Conservation (phyloP, 2,888 invertebrate species). For the Linnaemya tessellans region DNA sequence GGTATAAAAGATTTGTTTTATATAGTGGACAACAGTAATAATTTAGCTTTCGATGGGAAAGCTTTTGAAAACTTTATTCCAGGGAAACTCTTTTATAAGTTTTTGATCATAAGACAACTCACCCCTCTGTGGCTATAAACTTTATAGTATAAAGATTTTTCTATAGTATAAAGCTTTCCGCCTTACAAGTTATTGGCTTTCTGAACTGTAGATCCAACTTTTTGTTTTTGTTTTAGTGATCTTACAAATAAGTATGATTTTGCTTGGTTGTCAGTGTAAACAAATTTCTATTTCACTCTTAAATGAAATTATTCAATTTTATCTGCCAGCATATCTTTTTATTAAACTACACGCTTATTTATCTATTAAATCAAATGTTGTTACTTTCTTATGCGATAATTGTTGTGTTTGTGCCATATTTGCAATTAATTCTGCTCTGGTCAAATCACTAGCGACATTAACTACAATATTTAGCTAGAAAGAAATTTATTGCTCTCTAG, state of each 20-base stretch:
- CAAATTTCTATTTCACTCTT: not conserved
- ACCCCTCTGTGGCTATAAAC: too few species aligned
- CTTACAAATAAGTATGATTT: not conserved
- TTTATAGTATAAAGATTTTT: too few species aligned
- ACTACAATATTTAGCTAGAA: conserved; percentile 22
- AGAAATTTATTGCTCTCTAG: conserved; percentile 70
- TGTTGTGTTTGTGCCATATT: conserved; percentile 57
- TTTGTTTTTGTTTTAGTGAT: too few species aligned
- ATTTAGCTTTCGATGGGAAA: too few species aligned
- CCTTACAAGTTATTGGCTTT: too few species aligned
- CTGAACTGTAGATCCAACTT: too few species aligned
- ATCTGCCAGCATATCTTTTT: conserved; percentile 29
- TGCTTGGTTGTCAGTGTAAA: not conserved
- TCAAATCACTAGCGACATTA: conserved; percentile 3
- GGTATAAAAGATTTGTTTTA: too few species aligned
- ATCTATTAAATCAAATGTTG: conserved; percentile 34
- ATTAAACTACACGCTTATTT: conserved; percentile 43
- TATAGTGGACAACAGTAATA: too few species aligned
- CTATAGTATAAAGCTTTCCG: too few species aligned
- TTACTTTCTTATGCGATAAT: conserved; percentile 51
- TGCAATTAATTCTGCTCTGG: conserved; percentile 18
- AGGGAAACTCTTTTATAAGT: too few species aligned
- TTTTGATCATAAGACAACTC: too few species aligned
- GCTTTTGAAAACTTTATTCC: too few species aligned
- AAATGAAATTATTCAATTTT: not conserved